Conservation (phyloP, 2,797 vertebrate species). For the Hafferia zeledoni region DNA sequence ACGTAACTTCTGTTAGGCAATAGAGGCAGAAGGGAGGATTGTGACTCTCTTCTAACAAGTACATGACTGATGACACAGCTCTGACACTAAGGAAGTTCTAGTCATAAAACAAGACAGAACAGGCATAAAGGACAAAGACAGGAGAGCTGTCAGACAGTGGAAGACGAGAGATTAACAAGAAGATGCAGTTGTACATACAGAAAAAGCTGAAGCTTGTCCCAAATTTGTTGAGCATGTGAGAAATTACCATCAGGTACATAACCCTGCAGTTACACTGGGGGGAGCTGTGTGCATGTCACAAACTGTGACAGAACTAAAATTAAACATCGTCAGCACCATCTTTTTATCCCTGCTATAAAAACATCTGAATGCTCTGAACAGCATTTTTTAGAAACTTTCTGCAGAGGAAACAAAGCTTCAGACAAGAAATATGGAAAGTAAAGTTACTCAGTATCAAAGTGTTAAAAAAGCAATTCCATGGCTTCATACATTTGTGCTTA, state of each 20-base stretch:
- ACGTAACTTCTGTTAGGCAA: not conserved
- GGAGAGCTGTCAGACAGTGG: not conserved
- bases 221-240: not conserved
- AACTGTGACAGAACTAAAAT: not conserved
- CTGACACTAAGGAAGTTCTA: no score
- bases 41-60: not conserved
- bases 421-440: fast-evolving
- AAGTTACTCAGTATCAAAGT: not conserved
- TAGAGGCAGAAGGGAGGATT: fast-evolving
- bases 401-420: not conserved
- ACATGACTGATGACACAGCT: not conserved
- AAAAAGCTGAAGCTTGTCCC: not conserved
- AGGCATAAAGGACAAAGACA: not conserved
- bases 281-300: not conserved
- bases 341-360: not conserved
- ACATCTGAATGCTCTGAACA: not conserved
- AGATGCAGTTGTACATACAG: fast-evolving
- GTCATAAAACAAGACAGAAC: not conserved
- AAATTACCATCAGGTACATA: not conserved
- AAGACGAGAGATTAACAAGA: fast-evolving
- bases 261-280: not conserved
- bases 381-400: not conserved
- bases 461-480: not conserved
- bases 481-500: not conserved
- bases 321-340: not conserved